Evolutionary conservation across 2,797 vertebrate genomes (phyloP).

Genomic region (Perodicticus potto): DNA sequence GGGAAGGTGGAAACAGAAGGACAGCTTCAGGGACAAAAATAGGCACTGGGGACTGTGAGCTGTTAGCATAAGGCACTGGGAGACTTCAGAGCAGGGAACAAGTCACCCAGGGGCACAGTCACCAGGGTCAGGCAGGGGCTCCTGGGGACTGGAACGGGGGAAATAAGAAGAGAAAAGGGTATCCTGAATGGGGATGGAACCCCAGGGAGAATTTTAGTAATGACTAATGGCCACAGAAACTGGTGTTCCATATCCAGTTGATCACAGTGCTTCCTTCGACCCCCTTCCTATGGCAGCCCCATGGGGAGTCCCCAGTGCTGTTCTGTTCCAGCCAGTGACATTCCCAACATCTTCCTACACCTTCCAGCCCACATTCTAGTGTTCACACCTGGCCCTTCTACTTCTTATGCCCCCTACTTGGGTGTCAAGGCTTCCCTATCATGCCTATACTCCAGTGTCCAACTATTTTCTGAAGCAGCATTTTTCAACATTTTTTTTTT

Average conservation of each 20-base stretch:
- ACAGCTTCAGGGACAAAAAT: slow-evolving; percentile 50
- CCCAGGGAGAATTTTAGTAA: background rate
- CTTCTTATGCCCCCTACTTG: background rate
- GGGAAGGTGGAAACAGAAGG: slow-evolving; percentile 37
- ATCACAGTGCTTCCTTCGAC: background rate
- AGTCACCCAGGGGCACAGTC: background rate
- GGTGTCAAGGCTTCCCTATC: background rate
- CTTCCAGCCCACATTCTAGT: background rate
- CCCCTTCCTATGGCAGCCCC: background rate
- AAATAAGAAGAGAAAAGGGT: background rate
- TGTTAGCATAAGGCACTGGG: background rate
- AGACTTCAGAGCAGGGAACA: background rate
- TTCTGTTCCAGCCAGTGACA: background rate
- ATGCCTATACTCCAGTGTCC: background rate
- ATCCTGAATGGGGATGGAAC: background rate
- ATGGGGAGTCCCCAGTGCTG: background rate
- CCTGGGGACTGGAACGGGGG: background rate
- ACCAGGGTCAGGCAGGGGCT: background rate
- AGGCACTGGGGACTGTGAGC: background rate
- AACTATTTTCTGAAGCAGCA: background rate
- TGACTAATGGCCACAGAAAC: background rate
- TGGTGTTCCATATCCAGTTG: background rate
- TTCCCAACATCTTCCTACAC: background rate
- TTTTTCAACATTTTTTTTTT: no score
- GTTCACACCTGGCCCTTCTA: background rate